phyloP scores from a whole-genome alignment of 2,113 vertebrate genomes.

The Sardina pilchardus region DNA sequence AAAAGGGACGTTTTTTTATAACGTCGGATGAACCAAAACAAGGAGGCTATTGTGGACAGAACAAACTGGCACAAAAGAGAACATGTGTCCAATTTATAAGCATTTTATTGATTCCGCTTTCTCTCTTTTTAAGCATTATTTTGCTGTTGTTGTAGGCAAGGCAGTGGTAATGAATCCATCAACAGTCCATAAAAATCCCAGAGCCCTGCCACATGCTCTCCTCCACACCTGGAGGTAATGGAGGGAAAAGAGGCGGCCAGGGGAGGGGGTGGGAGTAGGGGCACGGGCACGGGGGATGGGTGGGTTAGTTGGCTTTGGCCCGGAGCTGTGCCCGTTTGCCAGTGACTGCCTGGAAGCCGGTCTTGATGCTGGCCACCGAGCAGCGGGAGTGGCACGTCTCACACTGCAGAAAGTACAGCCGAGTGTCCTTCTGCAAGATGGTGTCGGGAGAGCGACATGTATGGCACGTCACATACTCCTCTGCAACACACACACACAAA shows the following conservation, averaged over 20 bases:
- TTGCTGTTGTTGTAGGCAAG: constrained; percentile 19
- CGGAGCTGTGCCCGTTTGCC: constrained; percentile 99
- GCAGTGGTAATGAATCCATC: constrained; percentile 40
- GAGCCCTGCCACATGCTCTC: constrained; percentile 1
- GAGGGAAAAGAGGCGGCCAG: not conserved
- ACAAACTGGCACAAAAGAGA: not conserved
- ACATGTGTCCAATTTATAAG: constrained; percentile 36
- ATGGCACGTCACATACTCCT: constrained; percentile 99
- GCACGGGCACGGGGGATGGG: not conserved
- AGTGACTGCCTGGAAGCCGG: constrained; percentile 99
- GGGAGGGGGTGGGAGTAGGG: not conserved
- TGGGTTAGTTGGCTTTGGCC: constrained; percentile 94
- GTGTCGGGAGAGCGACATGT: constrained; percentile 98
- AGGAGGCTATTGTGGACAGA: not conserved
- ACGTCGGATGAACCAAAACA: not conserved
- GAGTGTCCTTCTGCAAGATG: constrained; percentile 98
- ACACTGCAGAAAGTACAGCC: constrained; percentile 97
- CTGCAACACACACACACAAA: constrained; percentile 68
- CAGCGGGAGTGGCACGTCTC: constrained; percentile 99
- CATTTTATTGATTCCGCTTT: constrained; percentile 43
- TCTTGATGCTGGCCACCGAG: constrained; percentile 99
- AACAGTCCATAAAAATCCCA: constrained; percentile 48
- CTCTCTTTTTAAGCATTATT: constrained; percentile 15
- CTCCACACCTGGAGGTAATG: not conserved
- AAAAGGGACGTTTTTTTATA: not conserved